phyloP scores from a whole-genome alignment of 2,888 invertebrate species.

The Lasioglossum calceatum region DNA sequence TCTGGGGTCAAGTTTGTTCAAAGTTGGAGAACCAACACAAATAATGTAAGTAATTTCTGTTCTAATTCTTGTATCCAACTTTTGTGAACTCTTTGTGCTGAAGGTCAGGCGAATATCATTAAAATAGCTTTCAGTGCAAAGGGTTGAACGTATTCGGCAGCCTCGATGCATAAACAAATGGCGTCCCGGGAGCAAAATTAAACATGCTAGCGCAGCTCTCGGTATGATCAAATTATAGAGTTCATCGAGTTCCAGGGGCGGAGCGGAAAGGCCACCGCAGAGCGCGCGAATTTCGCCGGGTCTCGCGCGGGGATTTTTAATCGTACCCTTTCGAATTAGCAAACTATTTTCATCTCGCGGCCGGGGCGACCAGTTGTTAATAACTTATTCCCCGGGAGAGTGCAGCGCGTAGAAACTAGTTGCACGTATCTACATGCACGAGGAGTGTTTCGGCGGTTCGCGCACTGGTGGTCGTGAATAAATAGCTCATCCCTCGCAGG shows the following conservation, averaged over 20 bases:
- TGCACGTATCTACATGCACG: not conserved
- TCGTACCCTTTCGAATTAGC: not conserved
- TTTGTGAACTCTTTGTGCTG: too few species aligned
- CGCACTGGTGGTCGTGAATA: conserved; percentile 10
- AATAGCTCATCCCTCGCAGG: conserved; percentile 32
- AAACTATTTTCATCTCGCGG: conserved; percentile 10
- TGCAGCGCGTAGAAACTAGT: not conserved
- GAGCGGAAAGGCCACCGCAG: not conserved
- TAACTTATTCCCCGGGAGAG: conserved; percentile 9
- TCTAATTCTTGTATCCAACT: too few species aligned
- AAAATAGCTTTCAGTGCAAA: not conserved
- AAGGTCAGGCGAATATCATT: too few species aligned
- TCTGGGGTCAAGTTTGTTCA: too few species aligned
- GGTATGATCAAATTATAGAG: not conserved
- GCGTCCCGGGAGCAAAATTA: not conserved
- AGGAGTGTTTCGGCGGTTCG: not conserved
- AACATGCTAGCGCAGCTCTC: not conserved
- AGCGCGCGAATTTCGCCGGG: not conserved
- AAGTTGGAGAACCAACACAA: too few species aligned
- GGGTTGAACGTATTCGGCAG: not conserved
- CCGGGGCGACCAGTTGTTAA: conserved; percentile 10
- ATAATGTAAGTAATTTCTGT: too few species aligned
- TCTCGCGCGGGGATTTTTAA: conserved; percentile 3
- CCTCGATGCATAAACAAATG: not conserved
- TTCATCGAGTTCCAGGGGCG: not conserved